These are phyloP conservation scores for Platygyra sinensis DNA, from an alignment of 64 coral and sea anemone genomes.

Conservation along the genomic window DNA sequence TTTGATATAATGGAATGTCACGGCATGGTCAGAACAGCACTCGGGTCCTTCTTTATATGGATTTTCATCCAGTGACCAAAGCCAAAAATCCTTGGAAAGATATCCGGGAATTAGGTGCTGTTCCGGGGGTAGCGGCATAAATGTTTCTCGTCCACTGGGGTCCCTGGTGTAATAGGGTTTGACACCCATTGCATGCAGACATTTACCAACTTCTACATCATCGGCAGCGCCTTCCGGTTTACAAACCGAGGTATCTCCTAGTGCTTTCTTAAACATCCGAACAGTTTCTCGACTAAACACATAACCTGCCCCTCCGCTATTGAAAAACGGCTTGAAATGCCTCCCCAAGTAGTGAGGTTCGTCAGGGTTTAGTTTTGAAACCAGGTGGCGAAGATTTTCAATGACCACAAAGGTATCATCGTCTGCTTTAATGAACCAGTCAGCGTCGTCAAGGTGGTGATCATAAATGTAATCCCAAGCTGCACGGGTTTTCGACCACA, in stretches of 20 bases:
- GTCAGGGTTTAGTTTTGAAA: slow-evolving; percentile 51
- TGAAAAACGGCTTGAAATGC: slow-evolving; percentile 61
- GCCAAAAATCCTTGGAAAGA: slow-evolving; percentile 60
- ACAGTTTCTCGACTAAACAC: slow-evolving; percentile 71
- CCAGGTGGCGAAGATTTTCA: slow-evolving; percentile 63
- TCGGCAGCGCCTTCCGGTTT: slow-evolving; percentile 47
- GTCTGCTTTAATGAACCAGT: slow-evolving; percentile 82
- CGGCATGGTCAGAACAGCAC: slow-evolving; percentile 76
- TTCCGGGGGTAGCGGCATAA: slow-evolving; percentile 72
- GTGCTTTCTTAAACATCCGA: slow-evolving; percentile 50
- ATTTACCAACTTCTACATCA: slow-evolving; percentile 63
- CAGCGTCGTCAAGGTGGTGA: slow-evolving; percentile 67
- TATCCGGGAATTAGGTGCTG: slow-evolving; percentile 73
- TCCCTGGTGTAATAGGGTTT: slow-evolving; percentile 55
- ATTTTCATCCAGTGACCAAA: slow-evolving; percentile 35
- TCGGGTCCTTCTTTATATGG: slow-evolving; percentile 67
- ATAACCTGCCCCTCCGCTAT: slow-evolving; percentile 77
- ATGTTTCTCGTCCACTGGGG: slow-evolving; percentile 47
- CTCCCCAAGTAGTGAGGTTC: slow-evolving; percentile 69
- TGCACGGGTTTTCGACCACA: slow-evolving; percentile 70
- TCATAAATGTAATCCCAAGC: slow-evolving; percentile 66
- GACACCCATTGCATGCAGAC: slow-evolving; percentile 48
- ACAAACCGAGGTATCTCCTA: slow-evolving; percentile 43
- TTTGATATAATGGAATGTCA: slow-evolving; percentile 78
- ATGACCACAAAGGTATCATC: slow-evolving; percentile 75